Evolutionary conservation across 2,797 vertebrate species (phyloP), one percentile per base, ranked within the genome.

Genomic region (Chelon auratus): DNA sequence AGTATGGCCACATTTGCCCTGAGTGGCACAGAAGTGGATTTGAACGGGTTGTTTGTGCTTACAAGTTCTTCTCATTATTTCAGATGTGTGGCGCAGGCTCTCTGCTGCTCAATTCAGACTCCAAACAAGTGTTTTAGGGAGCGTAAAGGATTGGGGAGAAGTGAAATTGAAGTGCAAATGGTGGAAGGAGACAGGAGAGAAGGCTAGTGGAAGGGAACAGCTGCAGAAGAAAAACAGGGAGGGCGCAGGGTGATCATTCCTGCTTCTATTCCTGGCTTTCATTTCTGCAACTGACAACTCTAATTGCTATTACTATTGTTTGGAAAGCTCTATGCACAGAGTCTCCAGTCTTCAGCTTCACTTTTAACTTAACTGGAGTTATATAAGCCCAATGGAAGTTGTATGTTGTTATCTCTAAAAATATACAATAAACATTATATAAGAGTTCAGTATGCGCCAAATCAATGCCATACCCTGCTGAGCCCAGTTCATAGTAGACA

Each of bases 21-120:
- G 42, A 59, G 57, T 50, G 52, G 20, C 43, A 39, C 14, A 40
- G 8, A 11, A 0, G 20, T 61, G 55, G 48, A 68, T 71, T 20
- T 52, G 17, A 62, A 69, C 26, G 57, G 22, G 51, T 64, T 55
- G 17, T 39, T 18, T 37, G 26, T 69, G n/a, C 52, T 75, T 52
- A 13, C 20, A 54, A 72, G 51, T 63, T 48, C 15, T 11, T 26
- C 50, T 74, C 50, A 53, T 82, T 78, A 78, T 84, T 72, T 74
- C 22, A 50, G 48, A 37, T 50, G 51, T 1, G 20, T 53, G 61
- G 70, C 62, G 47, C 58, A 37, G 36, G 15, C 56, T 59, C 73
- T 59, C 24, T 37, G 59, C 55, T 62, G 50, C 68, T 70, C 42
- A 26, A 33, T 68, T 64, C 42, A 60, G 57, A 54, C 62, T 73